Evolutionary conservation across 2,888 invertebrate genomes (phyloP).

Genomic region (Drymonia ruficornis): DNA sequence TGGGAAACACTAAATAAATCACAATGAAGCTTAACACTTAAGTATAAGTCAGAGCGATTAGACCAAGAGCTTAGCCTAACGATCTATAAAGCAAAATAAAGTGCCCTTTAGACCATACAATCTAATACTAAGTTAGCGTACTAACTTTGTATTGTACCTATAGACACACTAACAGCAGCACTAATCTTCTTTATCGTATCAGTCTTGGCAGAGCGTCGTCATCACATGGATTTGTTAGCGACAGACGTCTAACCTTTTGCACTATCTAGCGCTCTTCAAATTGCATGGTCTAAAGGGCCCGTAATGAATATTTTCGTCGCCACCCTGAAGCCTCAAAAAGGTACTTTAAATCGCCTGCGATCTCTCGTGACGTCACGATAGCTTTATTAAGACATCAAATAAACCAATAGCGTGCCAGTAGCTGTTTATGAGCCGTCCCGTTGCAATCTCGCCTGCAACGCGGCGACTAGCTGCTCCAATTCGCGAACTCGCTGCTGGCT

Average conservation of each 20-base stretch:
- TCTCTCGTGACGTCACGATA: background rate
- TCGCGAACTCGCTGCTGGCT: conserved; percentile 93
- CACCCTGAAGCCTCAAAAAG: background rate
- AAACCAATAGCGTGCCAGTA: conserved; percentile 12
- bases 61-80: background rate
- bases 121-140: too few species aligned
- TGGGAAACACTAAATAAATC: background rate
- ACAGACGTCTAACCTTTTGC: too few species aligned
- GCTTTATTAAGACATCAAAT: conserved; percentile 10
- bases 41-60: background rate
- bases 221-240: too few species aligned
- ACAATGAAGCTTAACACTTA: background rate
- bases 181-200: too few species aligned
- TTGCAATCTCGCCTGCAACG: conserved; percentile 78
- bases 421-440: conserved; percentile 48
- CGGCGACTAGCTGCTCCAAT: conserved; percentile 90
- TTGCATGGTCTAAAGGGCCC: too few species aligned
- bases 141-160: too few species aligned
- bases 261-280: too few species aligned
- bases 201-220: too few species aligned
- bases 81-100: background rate
- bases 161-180: too few species aligned
- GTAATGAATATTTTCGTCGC: background rate
- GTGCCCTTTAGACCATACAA: too few species aligned
- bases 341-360: background rate